Percentiles rank a stretch among this genome's conserved stretches.
These are phyloP conservation scores for Pandion haliaetus DNA, from an alignment of 2,113 vertebrate species.

Conservation along the genomic window DNA sequence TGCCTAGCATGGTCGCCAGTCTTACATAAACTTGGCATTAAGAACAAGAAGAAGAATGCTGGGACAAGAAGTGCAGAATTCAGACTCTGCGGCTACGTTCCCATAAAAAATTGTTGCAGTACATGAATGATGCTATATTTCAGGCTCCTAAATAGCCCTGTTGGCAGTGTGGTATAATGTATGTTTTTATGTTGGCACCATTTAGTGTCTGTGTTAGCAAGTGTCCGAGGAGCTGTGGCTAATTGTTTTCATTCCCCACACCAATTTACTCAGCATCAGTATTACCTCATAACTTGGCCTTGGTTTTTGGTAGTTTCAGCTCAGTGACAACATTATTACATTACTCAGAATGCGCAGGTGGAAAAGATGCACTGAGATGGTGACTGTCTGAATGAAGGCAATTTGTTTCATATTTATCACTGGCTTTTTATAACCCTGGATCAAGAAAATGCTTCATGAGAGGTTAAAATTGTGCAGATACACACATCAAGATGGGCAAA, in stretches of 20 bases:
- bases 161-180: neutral
- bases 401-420: neutral
- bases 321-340: neutral
- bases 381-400: neutral
- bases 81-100: too few species aligned
- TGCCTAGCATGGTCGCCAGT: neutral
- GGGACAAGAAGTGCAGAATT: neutral
- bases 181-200: neutral
- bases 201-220: neutral
- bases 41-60: neutral
- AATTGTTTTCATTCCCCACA: neutral
- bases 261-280: neutral
- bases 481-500: neutral
- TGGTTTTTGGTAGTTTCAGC: neutral
- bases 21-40: neutral
- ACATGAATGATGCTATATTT: neutral
- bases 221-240: neutral
- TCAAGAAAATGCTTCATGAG: neutral
- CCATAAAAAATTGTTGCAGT: neutral
- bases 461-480: neutral
- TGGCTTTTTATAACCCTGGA: neutral
- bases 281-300: neutral
- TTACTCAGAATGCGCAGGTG: neutral
- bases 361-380: neutral
- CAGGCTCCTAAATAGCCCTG: neutral